These are phyloP conservation scores for Cotesia typhae DNA, from an alignment of 1,140 invertebrate species.

Conservation along the genomic window DNA sequence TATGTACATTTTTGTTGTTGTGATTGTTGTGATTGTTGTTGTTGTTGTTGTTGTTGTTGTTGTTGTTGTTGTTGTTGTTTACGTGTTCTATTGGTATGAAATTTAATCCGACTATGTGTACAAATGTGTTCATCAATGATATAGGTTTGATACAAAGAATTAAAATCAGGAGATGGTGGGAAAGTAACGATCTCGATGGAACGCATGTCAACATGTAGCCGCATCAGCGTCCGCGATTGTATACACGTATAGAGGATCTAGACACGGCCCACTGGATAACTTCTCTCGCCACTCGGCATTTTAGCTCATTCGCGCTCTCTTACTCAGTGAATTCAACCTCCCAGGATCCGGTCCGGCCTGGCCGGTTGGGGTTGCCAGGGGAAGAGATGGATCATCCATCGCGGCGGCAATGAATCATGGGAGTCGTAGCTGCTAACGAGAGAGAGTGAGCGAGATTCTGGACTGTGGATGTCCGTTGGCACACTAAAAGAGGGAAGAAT, in stretches of 20 bases:
- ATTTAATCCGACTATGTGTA: too few relatives aligned
- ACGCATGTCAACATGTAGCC: conserved; percentile 19
- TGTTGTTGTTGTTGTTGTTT: too few relatives aligned
- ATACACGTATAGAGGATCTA: conserved; percentile 24
- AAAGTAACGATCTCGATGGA: conserved; percentile 18
- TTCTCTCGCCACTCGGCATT: conserved; percentile 18
- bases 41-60: too few relatives aligned
- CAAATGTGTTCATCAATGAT: neutral
- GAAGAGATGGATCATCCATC: conserved; percentile 65
- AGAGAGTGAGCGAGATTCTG: conserved; percentile 29
- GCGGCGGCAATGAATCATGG: conserved; percentile 64
- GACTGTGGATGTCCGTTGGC: conserved; percentile 34
- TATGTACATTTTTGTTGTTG: too few relatives aligned
- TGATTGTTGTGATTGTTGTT: too few relatives aligned
- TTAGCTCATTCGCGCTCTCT: conserved; percentile 20
- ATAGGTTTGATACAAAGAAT: neutral
- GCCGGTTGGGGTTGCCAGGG: conserved; percentile 46
- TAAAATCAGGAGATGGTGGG: conserved; percentile 10
- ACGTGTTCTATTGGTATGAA: too few relatives aligned
- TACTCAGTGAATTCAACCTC: conserved; percentile 19
- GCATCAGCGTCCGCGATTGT: conserved; percentile 22
- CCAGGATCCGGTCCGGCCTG: conserved; percentile 46
- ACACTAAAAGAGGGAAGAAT: conserved; percentile 34
- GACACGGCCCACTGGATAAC: conserved; percentile 36
- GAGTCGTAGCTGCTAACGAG: conserved; percentile 49